Evolutionary conservation across 2,113 vertebrate species (phyloP).

Genomic region (Vidua macroura): DNA sequence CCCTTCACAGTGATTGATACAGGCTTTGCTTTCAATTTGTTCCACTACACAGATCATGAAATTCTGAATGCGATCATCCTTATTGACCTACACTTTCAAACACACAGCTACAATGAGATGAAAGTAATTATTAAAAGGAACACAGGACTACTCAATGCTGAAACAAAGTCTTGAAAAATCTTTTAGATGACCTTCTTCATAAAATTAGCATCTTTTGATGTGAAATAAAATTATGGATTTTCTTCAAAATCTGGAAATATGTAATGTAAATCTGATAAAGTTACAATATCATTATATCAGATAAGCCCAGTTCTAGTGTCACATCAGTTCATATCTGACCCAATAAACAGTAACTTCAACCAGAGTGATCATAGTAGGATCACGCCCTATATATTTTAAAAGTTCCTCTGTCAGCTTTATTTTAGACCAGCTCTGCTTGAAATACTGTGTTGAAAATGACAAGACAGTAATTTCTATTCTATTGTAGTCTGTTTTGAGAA

Average conservation of each 20-base stretch:
- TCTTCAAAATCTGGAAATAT: constrained; percentile 56
- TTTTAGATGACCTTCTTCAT: constrained; percentile 78
- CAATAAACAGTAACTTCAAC: not conserved
- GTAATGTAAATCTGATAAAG: constrained; percentile 44
- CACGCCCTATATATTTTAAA: not conserved
- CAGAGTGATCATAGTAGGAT: not conserved
- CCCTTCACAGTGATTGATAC: constrained; percentile 98
- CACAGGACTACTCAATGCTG: constrained; percentile 77
- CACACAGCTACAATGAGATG: constrained; percentile 84
- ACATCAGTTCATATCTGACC: not conserved
- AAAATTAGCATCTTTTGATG: constrained; percentile 73
- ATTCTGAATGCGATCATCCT: constrained; percentile 93
- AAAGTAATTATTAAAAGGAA: constrained; percentile 88
- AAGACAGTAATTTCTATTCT: not conserved
- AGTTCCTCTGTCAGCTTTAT: constrained; percentile 34
- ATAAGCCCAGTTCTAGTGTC: not conserved
- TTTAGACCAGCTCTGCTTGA: not conserved
- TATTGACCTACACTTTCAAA: constrained; percentile 93
- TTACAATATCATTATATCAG: not conserved
- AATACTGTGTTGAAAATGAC: constrained; percentile 21
- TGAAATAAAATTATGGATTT: constrained; percentile 66
- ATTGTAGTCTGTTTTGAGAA: not conserved
- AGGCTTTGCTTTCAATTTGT: constrained; percentile 99
- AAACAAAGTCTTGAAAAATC: constrained; percentile 81
- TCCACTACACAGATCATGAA: constrained; percentile 98